Evolutionary conservation across 2,888 invertebrate genomes (phyloP), one percentile per base, ranked within the genome.

Genomic region (Amiota mariae): DNA sequence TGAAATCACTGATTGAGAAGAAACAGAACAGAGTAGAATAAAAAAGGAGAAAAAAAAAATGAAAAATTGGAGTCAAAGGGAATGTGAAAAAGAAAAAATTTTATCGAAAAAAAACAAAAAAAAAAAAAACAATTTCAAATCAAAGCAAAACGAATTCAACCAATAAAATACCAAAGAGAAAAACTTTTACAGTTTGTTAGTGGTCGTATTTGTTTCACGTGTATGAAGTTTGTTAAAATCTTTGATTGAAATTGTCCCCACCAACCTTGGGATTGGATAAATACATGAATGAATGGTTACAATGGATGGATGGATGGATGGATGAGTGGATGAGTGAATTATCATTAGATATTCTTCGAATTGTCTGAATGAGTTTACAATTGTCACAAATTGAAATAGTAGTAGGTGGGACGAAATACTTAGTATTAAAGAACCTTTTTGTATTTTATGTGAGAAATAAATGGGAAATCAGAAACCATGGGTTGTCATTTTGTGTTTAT

Each of bases 121-220:
- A 56, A 8, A 57, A 56, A 13, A 70, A 70, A 24, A 47, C 36
- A 63, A 13, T 56, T 24, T n/a, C 20, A 36, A 51, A 36, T 36
- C 36, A 36, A 6, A 63, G 49, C 66, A 49, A 67, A 46, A 15
- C 18, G 49, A 49, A 49, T 15, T 20, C 20, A 20, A 20, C 13
- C 71, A 51, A 72, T 67, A 72, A 72, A 66, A 67, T 20, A 46
- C 13, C 72, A 56, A 72, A 36, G 6, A 67, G 3, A 24, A 24
- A 24, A 24, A 72, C 57, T 72, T 56, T 66, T 18, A 56, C 57
- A 56, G 59, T 72, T 24, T 49, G 15, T 54, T 36, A 64, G 15
- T 70, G 12, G 70, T 15, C 56, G 15, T 36, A 49, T 68, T 54
- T 68, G 67, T 51, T 54, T 48, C 66, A 67, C 49, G 66, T 67